Evolutionary conservation across 2,113 vertebrate species (phyloP).

Genomic region (Cairina moschata): DNA sequence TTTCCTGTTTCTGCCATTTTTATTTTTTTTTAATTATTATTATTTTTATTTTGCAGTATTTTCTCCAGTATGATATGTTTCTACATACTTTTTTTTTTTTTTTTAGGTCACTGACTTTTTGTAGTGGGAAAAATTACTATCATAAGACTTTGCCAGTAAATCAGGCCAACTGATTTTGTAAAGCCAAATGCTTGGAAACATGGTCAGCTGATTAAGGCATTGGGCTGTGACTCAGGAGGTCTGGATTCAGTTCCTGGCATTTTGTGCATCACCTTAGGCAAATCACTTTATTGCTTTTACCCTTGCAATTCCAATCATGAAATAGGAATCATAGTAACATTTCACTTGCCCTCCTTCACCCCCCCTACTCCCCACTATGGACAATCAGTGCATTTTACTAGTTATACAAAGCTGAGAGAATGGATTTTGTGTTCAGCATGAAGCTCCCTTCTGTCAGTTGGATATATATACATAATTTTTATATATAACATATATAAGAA

Average conservation of each 20-base stretch:
- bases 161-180: slow-evolving; percentile 47
- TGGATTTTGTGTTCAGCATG: neutral
- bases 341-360: neutral
- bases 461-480: neutral
- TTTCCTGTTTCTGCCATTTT: neutral
- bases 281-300: slow-evolving; percentile 48
- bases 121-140: slow-evolving; percentile 44
- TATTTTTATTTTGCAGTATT: neutral
- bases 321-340: neutral
- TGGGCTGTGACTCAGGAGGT: slow-evolving; percentile 64
- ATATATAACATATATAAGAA: neutral
- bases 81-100: neutral
- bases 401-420: neutral
- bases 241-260: slow-evolving; percentile 60
- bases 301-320: neutral
- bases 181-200: slow-evolving; percentile 66
- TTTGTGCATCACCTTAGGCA: slow-evolving; percentile 48
- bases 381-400: neutral
- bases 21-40: neutral
- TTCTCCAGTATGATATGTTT: neutral
- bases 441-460: neutral
- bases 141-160: slow-evolving; percentile 55
- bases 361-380: no score
- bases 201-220: slow-evolving; percentile 61
- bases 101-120: slow-evolving; percentile 1